Percentiles rank a stretch among this genome's conserved stretches.
Conservation (phyloP, 1,140 invertebrate genomes). For the Cotesia chilonis region DNA sequence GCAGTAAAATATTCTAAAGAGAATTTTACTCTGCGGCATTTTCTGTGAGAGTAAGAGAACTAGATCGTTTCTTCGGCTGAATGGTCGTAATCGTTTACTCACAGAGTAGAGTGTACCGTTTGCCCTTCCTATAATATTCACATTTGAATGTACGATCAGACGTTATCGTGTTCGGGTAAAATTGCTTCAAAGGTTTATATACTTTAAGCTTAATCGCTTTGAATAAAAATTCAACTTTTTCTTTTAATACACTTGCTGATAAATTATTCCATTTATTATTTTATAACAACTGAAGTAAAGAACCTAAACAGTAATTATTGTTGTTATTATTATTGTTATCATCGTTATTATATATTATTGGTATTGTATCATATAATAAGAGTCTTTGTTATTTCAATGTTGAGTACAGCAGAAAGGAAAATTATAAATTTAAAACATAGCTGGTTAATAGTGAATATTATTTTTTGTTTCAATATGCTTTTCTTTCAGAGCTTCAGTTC, state of each 20-base stretch:
- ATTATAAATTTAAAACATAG: too few species aligned
- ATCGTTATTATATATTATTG: too few species aligned
- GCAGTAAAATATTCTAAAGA: background rate
- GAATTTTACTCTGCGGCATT: background rate
- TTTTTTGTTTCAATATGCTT: too few species aligned
- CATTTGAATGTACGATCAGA: constrained; percentile 21
- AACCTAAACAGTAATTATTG: too few species aligned
- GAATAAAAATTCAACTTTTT: constrained; percentile 8
- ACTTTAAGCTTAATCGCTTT: background rate
- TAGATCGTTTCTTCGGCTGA: constrained; percentile 1
- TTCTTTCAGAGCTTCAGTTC: too few species aligned
- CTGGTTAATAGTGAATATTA: too few species aligned
- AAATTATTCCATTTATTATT: background rate
- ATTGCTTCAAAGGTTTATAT: constrained; percentile 12
- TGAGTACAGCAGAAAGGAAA: too few species aligned
- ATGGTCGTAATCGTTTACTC: constrained; percentile 14
- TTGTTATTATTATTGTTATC: too few species aligned
- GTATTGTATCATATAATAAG: too few species aligned
- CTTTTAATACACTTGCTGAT: background rate
- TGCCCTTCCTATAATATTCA: constrained; percentile 5
- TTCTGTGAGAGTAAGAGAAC: background rate
- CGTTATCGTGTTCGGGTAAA: constrained; percentile 11
- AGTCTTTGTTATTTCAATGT: too few species aligned
- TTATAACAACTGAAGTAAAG: background rate
- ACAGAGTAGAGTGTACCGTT: background rate